phyloP scores from a whole-genome alignment of 2,797 vertebrate species.

The Synanceia verrucosa region DNA sequence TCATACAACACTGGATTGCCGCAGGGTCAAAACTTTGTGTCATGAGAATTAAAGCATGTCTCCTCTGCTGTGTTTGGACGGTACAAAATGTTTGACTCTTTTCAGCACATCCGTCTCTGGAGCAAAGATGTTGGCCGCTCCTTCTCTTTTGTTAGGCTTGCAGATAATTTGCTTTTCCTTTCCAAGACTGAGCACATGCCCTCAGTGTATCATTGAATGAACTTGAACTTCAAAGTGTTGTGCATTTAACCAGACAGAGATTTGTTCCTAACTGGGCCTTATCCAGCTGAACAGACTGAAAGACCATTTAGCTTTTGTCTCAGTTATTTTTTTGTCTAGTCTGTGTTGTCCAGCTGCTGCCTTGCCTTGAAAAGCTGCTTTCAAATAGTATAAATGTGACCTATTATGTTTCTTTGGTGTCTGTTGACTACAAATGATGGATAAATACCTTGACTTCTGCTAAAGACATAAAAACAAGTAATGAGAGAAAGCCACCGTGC shows the following conservation, averaged over 20 bases:
- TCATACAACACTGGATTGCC: background rate
- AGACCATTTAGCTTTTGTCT: constrained; percentile 52
- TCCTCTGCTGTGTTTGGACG: constrained; percentile 26
- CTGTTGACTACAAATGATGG: background rate
- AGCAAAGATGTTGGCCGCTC: constrained; percentile 41
- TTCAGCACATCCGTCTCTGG: constrained; percentile 18
- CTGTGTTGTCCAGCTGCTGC: background rate
- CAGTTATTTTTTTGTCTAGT: constrained; percentile 12
- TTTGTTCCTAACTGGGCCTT: constrained; percentile 35
- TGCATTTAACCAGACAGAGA: constrained; percentile 22
- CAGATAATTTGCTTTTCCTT: constrained; percentile 22
- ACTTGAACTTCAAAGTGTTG: constrained; percentile 20
- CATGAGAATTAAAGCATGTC: constrained; percentile 15
- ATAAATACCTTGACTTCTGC: background rate
- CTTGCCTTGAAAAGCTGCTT: background rate
- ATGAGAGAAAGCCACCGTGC: background rate
- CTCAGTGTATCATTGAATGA: background rate
- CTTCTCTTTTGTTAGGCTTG: constrained; percentile 8
- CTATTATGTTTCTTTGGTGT: background rate
- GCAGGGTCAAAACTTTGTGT: constrained; percentile 8
- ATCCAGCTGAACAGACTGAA: constrained; percentile 53
- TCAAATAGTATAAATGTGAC: background rate
- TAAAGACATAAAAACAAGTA: background rate
- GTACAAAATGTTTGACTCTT: constrained; percentile 9
- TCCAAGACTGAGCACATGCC: background rate